Evolutionary conservation across 2,888 invertebrate genomes (phyloP), one percentile per base, ranked within the genome.

Genomic region (Rosalia funebris): DNA sequence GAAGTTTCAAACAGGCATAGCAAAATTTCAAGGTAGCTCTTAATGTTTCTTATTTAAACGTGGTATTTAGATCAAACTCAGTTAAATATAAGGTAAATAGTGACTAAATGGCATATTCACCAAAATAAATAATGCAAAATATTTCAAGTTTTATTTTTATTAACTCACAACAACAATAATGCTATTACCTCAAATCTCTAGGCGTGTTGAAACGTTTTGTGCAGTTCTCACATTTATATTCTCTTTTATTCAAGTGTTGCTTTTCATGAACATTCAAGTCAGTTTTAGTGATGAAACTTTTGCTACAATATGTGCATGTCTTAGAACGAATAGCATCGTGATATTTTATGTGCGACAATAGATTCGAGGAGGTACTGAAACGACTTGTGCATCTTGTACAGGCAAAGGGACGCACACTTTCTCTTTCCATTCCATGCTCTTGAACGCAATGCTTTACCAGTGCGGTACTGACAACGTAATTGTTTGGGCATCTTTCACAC

Each of bases 261-360:
- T 75, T 73, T 63, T 77, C 77, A 41, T 77, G 77, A 3, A 71
- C 69, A 37, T 66, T 72, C 32, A 77, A 55, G 59, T 76, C 76
- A 14, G 70, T 71, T 55, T 72, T 74, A 1, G 75, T 76, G 10
- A 74, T 73, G 56, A 73, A 77, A 14, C 82, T 81, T 72, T 85
- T 86, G 1, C 77, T 76, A 55, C 77, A 77, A 55, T 68, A 75
- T 5, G 72, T 70, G 54, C 77, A 77, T 37, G 75, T 71, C 60
- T 75, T 70, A 4, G 68, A 67, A 15, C 77, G 60, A 5, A 71
- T 68, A 2, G 72, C 75, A 2, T 69, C 69, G 44, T 76, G 76
- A 47, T 76, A 75, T 55, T 74, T 74, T n/a, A 71, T 59, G 55
- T 77, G 77, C 53, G 74, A 72, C 9, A 71, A 45, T 9, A 76